A percentile compares a stretch with the other conserved stretches of the same genome.
phyloP scores from a whole-genome alignment of 92 coral and sea anemone species.

The Zoanthus sansibaricus region DNA sequence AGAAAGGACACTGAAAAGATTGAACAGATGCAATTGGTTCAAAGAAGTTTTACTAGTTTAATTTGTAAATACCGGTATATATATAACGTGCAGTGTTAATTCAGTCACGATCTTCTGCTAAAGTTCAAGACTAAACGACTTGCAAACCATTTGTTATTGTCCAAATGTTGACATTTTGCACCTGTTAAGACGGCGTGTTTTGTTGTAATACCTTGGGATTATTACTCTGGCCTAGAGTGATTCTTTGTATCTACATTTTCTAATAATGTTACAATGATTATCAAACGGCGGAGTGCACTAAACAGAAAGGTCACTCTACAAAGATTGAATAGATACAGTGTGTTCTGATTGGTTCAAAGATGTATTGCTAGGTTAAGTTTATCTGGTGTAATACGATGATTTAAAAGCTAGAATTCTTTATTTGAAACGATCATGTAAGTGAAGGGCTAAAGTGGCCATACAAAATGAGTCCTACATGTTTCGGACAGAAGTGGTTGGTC shows the following conservation, averaged over 20 bases:
- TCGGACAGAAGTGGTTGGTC: no score
- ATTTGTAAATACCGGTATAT: not conserved
- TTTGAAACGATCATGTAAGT: not conserved
- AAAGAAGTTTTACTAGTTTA: not conserved
- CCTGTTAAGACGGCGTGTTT: not conserved
- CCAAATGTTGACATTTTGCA: not conserved
- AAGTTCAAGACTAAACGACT: not conserved
- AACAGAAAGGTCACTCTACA: not conserved
- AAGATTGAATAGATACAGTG: not conserved
- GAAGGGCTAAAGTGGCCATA: constrained; percentile 6
- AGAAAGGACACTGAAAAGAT: not conserved
- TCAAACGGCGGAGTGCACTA: not conserved
- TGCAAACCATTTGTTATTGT: not conserved
- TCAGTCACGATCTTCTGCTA: constrained; percentile 1
- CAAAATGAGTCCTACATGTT: no score
- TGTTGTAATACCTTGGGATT: not conserved
- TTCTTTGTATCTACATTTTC: not conserved
- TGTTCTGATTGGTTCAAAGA: not conserved
- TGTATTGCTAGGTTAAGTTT: not conserved
- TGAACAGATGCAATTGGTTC: constrained; percentile 5
- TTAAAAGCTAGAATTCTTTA: not conserved
- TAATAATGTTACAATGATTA: not conserved
- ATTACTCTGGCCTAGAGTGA: not conserved
- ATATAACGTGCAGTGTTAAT: not conserved
- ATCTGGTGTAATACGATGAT: not conserved